phyloP scores from a whole-genome alignment of 2,113 vertebrate species.

The Neolamprologus sp. region DNA sequence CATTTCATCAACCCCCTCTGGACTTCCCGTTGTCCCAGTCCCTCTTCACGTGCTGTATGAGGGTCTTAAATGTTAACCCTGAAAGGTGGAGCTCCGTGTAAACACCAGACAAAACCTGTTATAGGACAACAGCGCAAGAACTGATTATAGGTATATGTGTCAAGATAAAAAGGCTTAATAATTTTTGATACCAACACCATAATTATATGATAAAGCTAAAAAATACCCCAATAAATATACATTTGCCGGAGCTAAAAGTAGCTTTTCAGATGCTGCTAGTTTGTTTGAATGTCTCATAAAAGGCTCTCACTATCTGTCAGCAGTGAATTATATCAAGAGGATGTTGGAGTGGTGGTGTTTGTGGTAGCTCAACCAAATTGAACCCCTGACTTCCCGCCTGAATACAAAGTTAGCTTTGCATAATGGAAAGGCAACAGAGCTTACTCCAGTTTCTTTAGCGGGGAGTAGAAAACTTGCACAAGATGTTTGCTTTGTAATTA shows the following conservation, averaged over 20 bases:
- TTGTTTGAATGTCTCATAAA: not conserved
- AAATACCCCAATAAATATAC: not conserved
- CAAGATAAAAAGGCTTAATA: not conserved
- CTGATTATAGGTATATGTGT: not conserved
- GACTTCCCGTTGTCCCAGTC: not conserved
- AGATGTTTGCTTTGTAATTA: not conserved
- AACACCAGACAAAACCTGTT: not conserved
- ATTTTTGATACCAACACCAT: not conserved
- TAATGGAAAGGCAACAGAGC: not conserved
- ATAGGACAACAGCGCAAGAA: not conserved
- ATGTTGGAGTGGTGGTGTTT: not conserved
- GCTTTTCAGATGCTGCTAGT: not conserved
- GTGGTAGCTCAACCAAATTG: not conserved
- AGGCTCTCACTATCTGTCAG: not conserved
- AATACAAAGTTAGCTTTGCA: fast-evolving
- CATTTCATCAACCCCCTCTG: not conserved
- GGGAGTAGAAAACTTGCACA: not conserved
- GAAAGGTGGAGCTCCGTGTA: not conserved
- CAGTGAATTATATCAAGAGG: not conserved
- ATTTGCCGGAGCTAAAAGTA: not conserved
- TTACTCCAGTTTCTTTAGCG: not conserved
- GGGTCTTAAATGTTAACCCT: not conserved
- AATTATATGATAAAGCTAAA: not conserved
- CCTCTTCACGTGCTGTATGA: not conserved
- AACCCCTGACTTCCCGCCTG: not conserved